A percentile compares a stretch with the other conserved stretches of the same genome.
Conservation (phyloP, 2,888 invertebrate genomes). For the Agrochola macilenta region DNA sequence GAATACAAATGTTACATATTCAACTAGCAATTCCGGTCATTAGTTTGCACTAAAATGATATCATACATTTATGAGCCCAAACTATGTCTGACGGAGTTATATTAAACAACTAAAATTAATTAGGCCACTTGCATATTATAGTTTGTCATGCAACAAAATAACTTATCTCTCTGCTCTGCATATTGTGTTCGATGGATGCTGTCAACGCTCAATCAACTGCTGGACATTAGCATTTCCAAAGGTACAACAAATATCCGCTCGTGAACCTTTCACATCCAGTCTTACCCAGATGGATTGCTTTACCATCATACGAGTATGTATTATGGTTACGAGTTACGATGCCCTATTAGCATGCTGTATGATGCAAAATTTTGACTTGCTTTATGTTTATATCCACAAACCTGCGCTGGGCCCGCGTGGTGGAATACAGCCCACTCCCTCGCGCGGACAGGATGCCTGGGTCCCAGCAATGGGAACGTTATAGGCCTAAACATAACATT, state of each 20-base stretch:
- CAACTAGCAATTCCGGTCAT: slow-evolving; percentile 48
- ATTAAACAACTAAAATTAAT: slow-evolving; percentile 50
- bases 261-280: slow-evolving; percentile 21
- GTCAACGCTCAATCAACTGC: slow-evolving; percentile 3
- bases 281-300: slow-evolving; percentile 17
- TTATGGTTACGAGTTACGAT: slow-evolving; percentile 16
- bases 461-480: neutral
- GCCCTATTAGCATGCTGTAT: neutral
- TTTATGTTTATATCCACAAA: neutral
- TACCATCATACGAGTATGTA: neutral
- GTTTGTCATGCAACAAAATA: slow-evolving; percentile 6
- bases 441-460: neutral
- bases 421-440: no score
- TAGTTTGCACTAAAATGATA: slow-evolving; percentile 50
- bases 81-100: slow-evolving; percentile 38
- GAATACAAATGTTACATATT: slow-evolving; percentile 27
- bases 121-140: slow-evolving; percentile 46
- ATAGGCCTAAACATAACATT: no score
- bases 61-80: slow-evolving; percentile 32
- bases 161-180: neutral
- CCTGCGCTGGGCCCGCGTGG: neutral
- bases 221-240: neutral
- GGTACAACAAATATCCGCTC: slow-evolving; percentile 20
- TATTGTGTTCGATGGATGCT: slow-evolving; percentile 1
- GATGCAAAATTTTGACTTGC: slow-evolving; percentile 13